phyloP scores from a whole-genome alignment of 2,113 vertebrate genomes.

The Turnix velox region DNA sequence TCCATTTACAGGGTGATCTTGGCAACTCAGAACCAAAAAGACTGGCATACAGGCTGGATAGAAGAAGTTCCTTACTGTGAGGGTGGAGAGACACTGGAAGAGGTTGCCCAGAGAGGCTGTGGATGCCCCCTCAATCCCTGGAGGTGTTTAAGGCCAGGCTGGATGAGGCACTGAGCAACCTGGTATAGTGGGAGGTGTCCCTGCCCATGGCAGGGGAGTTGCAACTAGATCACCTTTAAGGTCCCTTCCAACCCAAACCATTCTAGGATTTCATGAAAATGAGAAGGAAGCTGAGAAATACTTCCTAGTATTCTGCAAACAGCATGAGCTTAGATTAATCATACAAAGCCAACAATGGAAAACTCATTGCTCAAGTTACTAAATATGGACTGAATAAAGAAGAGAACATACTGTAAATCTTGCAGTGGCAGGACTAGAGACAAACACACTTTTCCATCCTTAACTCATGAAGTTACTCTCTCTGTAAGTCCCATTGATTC shows the following conservation, averaged over 20 bases:
- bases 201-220: no score
- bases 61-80: no score
- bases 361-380: not conserved
- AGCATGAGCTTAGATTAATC: not conserved
- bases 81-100: no score
- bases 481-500: not conserved
- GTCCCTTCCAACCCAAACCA: no score
- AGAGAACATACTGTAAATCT: not conserved
- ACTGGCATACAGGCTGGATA: not conserved
- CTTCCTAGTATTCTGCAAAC: slow-evolving; percentile 1
- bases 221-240: no score
- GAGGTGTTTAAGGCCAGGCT: no score
- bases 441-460: slow-evolving; percentile 11
- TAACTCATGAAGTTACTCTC: not conserved
- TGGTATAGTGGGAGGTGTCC: no score
- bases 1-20: not conserved
- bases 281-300: not conserved
- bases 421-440: not conserved
- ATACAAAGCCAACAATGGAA: not conserved
- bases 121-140: no score
- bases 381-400: slow-evolving; percentile 2
- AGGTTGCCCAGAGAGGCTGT: no score
- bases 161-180: no score
- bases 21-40: not conserved
- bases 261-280: no score